Base-by-base conservation (phyloP, 1,140 invertebrate species). In the Trachymyrmex cornetzi region DNA sequence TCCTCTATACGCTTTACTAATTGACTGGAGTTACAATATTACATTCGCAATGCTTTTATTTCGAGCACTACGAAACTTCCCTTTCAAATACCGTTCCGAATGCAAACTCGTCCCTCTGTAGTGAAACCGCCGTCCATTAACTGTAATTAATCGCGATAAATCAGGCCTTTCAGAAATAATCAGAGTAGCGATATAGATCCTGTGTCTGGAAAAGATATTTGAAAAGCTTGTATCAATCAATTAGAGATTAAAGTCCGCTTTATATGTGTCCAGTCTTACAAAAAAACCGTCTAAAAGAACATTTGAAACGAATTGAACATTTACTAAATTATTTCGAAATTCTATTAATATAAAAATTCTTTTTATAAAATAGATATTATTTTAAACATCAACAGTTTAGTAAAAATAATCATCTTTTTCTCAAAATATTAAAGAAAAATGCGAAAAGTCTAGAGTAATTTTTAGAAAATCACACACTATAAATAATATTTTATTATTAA, bases 121-220 rank as follows among this genome's bases (percentile, higher is more conserved):
- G 22, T 19, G 22, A 80, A 38, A 4, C 11, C 6, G 3, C 0
- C 7, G 3, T 75, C 59, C 88, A 89, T 89, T 89, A 86, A 48
- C 53, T 24, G n/a, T 88, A 72, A 89, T 89, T 79, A 86, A 74
- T 85, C 64, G 19, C 38, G 87, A 89, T 85, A 74, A 59, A 44
- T 59, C 59, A 34, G 27, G 27, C 48, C 12, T 38, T 22, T 57
- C 0, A n/a, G 16, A 67, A 48, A 75, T 87, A 87, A 59, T 11
- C 24, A 3, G 19, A 14, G 6, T n/a, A 55, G 11, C n/a, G 66
- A 81, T 22, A 59, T 30, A 19, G 19, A 72, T 59, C 22, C 3
- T 44, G 0, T 48, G n/a, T 72, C 16, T 59, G 24, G 19, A 30
- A 44, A 16, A 44, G 19, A 7, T 57, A 38, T 57, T 53, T 22